These are phyloP conservation scores for Gymnodraco acuticeps DNA, from an alignment of 2,797 vertebrate species.

Conservation along the genomic window DNA sequence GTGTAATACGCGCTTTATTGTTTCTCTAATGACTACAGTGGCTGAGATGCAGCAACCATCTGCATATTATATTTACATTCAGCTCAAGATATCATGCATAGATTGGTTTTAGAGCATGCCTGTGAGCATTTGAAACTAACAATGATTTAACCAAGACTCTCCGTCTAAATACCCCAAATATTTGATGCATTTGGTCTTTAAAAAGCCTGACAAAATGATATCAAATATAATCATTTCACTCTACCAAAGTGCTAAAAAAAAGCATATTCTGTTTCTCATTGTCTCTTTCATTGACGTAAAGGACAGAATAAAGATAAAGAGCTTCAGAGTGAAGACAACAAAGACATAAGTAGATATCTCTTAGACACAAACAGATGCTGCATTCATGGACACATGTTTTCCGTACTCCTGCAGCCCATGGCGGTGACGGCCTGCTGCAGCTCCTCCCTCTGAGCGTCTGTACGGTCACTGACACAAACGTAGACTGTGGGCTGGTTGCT, in stretches of 20 bases:
- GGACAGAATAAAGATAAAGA: background rate
- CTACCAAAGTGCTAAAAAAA: background rate
- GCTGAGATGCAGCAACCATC: constrained; percentile 17
- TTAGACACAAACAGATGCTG: constrained; percentile 12
- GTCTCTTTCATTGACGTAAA: background rate
- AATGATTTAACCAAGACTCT: background rate
- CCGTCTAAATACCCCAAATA: background rate
- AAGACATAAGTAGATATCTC: constrained; percentile 6
- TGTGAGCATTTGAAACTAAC: background rate
- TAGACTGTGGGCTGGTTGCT: constrained; percentile 73
- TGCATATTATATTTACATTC: constrained; percentile 36
- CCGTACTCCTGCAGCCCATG: constrained; percentile 90
- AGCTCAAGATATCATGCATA: constrained; percentile 9
- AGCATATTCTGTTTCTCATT: background rate
- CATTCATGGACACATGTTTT: constrained; percentile 4
- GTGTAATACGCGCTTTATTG: constrained; percentile 34
- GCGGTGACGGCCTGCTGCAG: constrained; percentile 77
- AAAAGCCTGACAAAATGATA: background rate
- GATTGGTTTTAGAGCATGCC: constrained; percentile 2
- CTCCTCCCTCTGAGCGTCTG: constrained; percentile 78
- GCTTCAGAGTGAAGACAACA: background rate
- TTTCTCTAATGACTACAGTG: constrained; percentile 29
- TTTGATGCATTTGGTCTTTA: background rate
- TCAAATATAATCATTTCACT: background rate
- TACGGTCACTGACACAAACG: constrained; percentile 84